Evolutionary conservation across 1,140 invertebrate genomes (phyloP).

Genomic region (Hyphantria cunea): DNA sequence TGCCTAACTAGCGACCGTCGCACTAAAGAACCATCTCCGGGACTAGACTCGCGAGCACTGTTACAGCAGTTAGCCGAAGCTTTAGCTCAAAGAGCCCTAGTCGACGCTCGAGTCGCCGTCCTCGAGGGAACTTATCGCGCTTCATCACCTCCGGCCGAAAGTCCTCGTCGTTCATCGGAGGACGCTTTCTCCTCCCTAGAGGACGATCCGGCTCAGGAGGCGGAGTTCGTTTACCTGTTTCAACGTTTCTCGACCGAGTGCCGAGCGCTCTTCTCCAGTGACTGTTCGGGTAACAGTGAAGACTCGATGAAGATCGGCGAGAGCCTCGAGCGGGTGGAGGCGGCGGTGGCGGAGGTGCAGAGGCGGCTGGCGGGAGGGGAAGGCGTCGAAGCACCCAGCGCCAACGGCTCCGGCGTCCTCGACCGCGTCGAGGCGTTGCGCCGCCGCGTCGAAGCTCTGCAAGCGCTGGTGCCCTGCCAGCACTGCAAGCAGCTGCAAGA

Average conservation of each 20-base stretch:
- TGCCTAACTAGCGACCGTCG: conserved; percentile 77
- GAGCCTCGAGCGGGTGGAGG: conserved; percentile 75
- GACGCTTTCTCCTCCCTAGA: conserved; percentile 75
- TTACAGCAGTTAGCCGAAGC: conserved; percentile 88
- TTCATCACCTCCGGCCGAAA: conserved; percentile 44
- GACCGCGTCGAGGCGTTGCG: conserved; percentile 70
- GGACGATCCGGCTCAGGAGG: conserved; percentile 77
- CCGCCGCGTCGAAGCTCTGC: conserved; percentile 72
- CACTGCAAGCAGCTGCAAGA: conserved; percentile 84
- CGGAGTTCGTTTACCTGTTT: conserved; percentile 84
- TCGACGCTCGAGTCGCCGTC: conserved; percentile 87
- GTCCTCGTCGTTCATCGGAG: conserved; percentile 42
- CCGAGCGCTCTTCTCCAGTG: conserved; percentile 80
- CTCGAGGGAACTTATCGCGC: conserved; percentile 80
- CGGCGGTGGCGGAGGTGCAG: conserved; percentile 68
- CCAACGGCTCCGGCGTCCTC: conserved; percentile 40
- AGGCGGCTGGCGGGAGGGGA: conserved; percentile 45
- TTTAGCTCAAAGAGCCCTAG: conserved; percentile 88
- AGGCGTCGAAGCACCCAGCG: conserved; percentile 7
- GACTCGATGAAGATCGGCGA: conserved; percentile 80
- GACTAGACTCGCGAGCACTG: conserved; percentile 81
- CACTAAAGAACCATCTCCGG: conserved; percentile 69
- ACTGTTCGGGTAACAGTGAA: conserved; percentile 81
- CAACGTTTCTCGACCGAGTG: conserved; percentile 84
- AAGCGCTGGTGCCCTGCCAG: conserved; percentile 79